Evolutionary conservation across 2,797 vertebrate species (phyloP).

Genomic region (Tachyglossus aculeatus): DNA sequence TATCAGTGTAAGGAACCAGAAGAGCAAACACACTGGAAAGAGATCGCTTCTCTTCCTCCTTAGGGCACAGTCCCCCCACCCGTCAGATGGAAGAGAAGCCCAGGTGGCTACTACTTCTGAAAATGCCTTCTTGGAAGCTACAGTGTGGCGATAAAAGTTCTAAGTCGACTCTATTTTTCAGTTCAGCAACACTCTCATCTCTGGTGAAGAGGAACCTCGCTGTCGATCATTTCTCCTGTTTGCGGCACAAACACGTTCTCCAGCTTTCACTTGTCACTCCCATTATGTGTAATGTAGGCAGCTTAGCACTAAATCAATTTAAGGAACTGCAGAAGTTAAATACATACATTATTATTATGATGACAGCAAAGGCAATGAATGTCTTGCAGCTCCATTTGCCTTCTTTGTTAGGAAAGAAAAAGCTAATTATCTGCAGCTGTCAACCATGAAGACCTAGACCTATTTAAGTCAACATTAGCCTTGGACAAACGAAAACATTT

Average conservation of each 20-base stretch:
- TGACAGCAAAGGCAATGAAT: slow-evolving; percentile 60
- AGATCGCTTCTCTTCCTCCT: background rate
- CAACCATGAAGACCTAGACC: slow-evolving; percentile 59
- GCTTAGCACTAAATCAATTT: slow-evolving; percentile 60
- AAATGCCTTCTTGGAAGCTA: slow-evolving; percentile 42
- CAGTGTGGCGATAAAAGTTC: slow-evolving; percentile 26
- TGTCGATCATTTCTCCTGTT: slow-evolving; percentile 52
- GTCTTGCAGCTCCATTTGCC: slow-evolving; percentile 54
- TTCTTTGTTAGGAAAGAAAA: slow-evolving; percentile 69
- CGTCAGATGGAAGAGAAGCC: slow-evolving; percentile 9
- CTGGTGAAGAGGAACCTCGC: slow-evolving; percentile 24
- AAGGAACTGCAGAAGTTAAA: slow-evolving; percentile 66
- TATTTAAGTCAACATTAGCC: slow-evolving; percentile 59
- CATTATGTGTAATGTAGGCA: slow-evolving; percentile 50
- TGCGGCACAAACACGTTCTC: slow-evolving; percentile 45
- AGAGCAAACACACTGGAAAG: background rate
- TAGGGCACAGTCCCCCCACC: background rate
- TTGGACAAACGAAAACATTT: slow-evolving; percentile 63
- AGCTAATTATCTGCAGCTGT: slow-evolving; percentile 64
- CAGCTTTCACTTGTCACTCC: slow-evolving; percentile 52
- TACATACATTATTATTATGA: slow-evolving; percentile 60
- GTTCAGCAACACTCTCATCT: slow-evolving; percentile 16
- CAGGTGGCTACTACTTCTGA: slow-evolving; percentile 26
- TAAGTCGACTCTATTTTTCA: slow-evolving; percentile 27
- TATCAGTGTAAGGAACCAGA: slow-evolving; percentile 12